Conservation (phyloP, 53 echinoderm and acorn worm species). For the Temnopleurus reevesii region DNA sequence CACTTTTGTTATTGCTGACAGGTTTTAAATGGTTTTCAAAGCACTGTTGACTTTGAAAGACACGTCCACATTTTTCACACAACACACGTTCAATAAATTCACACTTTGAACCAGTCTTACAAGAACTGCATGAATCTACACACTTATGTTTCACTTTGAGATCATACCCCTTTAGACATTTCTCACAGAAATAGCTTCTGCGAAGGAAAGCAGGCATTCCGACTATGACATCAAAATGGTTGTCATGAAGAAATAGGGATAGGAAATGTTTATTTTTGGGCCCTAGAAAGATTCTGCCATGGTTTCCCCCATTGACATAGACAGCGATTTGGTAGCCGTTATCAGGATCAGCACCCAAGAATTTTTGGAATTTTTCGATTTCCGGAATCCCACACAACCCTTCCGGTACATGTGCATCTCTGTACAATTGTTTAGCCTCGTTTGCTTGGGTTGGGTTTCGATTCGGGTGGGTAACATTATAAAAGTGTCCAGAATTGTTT, state of each 20-base stretch:
- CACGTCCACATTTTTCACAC: not conserved
- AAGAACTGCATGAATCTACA: not conserved
- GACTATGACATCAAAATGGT: slow-evolving; percentile 39
- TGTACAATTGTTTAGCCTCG: not conserved
- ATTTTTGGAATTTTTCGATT: not conserved
- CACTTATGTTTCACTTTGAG: not conserved
- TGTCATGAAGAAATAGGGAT: not conserved
- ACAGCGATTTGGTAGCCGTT: slow-evolving; percentile 24
- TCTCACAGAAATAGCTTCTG: not conserved
- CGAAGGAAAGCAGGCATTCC: slow-evolving; percentile 14
- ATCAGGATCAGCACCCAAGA: not conserved
- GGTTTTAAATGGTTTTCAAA: slow-evolving; percentile 21
- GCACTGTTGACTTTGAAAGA: not conserved
- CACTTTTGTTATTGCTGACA: not conserved
- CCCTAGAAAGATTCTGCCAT: not conserved
- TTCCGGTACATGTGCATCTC: not conserved
- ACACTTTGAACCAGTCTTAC: not conserved
- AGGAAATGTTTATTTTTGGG: not conserved
- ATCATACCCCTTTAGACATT: slow-evolving; percentile 38
- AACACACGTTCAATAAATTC: not conserved
- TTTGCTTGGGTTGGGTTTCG: not conserved
- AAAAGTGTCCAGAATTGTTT: not conserved
- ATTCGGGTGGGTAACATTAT: not conserved
- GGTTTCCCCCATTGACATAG: not conserved
- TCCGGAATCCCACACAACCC: slow-evolving; percentile 1